Percentiles rank a stretch among this genome's conserved stretches.
These are phyloP conservation scores for Edolisoma coerulescens DNA, from an alignment of 2,113 vertebrate genomes.

Conservation along the genomic window DNA sequence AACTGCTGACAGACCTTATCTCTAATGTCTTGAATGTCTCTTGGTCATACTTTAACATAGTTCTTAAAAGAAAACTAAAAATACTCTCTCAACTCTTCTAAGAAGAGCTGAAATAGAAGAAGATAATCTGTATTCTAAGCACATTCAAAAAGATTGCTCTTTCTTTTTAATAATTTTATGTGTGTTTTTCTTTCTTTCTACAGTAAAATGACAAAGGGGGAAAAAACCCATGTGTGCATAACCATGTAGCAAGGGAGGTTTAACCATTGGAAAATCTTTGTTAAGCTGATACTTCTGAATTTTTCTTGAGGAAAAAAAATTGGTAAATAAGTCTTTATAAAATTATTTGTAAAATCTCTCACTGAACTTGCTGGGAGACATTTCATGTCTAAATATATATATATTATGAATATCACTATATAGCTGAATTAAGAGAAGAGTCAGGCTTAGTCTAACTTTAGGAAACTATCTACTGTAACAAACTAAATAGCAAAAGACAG, in stretches of 20 bases:
- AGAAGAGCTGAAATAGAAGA: background rate
- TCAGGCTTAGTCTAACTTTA: background rate
- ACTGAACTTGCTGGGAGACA: background rate
- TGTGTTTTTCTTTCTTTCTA: background rate
- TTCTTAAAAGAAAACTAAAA: conserved; percentile 29
- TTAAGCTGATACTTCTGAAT: background rate
- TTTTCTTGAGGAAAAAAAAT: background rate
- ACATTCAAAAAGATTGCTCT: background rate
- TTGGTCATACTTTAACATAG: conserved; percentile 24
- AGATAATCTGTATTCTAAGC: background rate
- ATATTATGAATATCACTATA: background rate
- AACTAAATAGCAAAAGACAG: background rate
- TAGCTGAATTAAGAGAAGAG: background rate
- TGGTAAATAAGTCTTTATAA: background rate
- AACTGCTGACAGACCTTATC: conserved; percentile 69
- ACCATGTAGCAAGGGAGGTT: background rate
- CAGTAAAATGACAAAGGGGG: background rate
- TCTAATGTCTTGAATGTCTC: conserved; percentile 10
- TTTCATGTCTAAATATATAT: background rate
- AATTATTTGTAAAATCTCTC: background rate
- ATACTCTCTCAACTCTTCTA: conserved; percentile 6
- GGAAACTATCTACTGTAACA: background rate
- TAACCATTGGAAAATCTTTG: background rate
- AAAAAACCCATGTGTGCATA: fast-evolving
- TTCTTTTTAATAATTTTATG: background rate